These are phyloP conservation scores for Nebria brevicollis DNA, from an alignment of 2,888 invertebrate genomes.

Conservation along the genomic window DNA sequence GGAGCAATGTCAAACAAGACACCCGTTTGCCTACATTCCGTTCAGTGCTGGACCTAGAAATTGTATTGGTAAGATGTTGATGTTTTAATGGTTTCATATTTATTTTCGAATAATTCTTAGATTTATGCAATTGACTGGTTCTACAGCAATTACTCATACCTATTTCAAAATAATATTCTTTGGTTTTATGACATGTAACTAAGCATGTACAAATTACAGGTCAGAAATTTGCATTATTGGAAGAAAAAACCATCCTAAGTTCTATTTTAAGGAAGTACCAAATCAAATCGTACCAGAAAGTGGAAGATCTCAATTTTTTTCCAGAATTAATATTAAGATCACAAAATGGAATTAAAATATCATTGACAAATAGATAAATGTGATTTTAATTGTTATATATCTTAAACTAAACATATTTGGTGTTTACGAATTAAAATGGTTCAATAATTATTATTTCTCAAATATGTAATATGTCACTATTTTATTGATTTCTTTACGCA, in stretches of 20 bases:
- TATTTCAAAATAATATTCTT: neutral
- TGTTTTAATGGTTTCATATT: too few species aligned
- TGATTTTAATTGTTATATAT: neutral
- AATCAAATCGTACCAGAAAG: conserved; percentile 52
- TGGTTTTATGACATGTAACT: neutral
- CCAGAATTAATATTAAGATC: conserved; percentile 51
- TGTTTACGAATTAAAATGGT: too few species aligned
- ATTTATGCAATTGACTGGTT: too few species aligned
- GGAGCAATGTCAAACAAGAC: too few species aligned
- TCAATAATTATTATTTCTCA: too few species aligned
- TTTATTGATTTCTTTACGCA: too few species aligned
- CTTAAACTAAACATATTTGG: too few species aligned
- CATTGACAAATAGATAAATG: conserved; percentile 28
- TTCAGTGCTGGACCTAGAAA: conserved; percentile 57
- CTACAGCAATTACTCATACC: neutral
- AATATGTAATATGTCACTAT: too few species aligned
- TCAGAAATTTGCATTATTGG: conserved; percentile 54
- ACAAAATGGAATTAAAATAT: conserved; percentile 51
- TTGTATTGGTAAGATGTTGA: conserved; percentile 54
- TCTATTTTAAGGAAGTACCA: conserved; percentile 53
- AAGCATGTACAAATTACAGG: neutral
- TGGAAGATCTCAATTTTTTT: conserved; percentile 51
- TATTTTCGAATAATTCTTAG: too few species aligned
- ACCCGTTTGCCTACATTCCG: conserved; percentile 44
- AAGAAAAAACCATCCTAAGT: conserved; percentile 53